These are phyloP conservation scores for Salarias fasciatus DNA, from an alignment of 2,797 vertebrate genomes.

Conservation along the genomic window DNA sequence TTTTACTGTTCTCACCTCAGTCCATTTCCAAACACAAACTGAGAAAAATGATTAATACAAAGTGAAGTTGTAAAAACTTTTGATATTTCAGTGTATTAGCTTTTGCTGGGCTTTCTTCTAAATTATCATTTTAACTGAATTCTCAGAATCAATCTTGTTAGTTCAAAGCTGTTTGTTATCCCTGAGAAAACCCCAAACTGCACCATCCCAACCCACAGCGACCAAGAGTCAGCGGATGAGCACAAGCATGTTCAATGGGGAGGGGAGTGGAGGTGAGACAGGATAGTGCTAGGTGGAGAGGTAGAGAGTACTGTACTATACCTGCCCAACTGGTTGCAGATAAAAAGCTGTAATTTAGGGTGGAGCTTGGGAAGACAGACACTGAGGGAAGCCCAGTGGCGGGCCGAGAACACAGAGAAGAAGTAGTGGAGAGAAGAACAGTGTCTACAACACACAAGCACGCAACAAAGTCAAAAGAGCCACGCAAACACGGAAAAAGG, in stretches of 20 bases:
- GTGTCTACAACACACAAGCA: slow-evolving; percentile 94
- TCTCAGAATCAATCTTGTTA: slow-evolving; percentile 29
- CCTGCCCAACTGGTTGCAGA: slow-evolving; percentile 99
- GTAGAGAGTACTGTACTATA: slow-evolving; percentile 89
- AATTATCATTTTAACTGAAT: slow-evolving; percentile 1
- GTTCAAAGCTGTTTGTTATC: slow-evolving; percentile 11
- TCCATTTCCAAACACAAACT: neutral
- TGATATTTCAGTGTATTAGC: slow-evolving; percentile 67
- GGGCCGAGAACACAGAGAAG: slow-evolving; percentile 99
- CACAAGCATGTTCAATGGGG: slow-evolving; percentile 93
- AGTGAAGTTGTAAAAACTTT: slow-evolving; percentile 46
- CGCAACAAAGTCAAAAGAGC: slow-evolving; percentile 55
- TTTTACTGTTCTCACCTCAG: neutral
- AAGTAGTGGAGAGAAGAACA: slow-evolving; percentile 99
- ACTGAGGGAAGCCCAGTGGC: slow-evolving; percentile 99
- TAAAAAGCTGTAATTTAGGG: slow-evolving; percentile 99
- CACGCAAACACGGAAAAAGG: slow-evolving; percentile 72
- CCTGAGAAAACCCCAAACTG: slow-evolving; percentile 31
- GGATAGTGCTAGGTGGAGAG: slow-evolving; percentile 69
- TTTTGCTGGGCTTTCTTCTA: slow-evolving; percentile 55
- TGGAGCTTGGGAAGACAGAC: slow-evolving; percentile 99
- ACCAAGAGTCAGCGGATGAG: slow-evolving; percentile 79
- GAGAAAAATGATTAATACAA: slow-evolving; percentile 1
- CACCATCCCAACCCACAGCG: slow-evolving; percentile 42
- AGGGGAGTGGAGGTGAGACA: slow-evolving; percentile 79